Base-by-base conservation (phyloP, 1,140 invertebrate genomes). In the Lutraria rhynchaena region DNA sequence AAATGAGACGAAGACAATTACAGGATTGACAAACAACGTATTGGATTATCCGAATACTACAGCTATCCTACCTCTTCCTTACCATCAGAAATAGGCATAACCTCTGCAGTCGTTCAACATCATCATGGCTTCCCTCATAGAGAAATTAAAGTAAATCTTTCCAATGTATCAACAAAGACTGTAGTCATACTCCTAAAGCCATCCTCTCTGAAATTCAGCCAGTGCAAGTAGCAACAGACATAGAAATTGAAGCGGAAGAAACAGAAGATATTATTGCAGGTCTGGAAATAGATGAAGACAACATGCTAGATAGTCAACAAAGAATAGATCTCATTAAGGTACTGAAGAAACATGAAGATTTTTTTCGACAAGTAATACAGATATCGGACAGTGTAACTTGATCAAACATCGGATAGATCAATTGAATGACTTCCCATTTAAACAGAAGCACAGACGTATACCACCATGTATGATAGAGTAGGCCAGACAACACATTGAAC, bases 391-490 rank as follows among this genome's bases (percentile, higher is more conserved):
- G 3, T 71, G 69, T 22, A 37, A 33, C 22, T 15, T 11, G 29
- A 37, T 71, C 11, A 71, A 57, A 33, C 69, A 71, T 24, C 13
- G 69, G 33, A 71, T 55, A 27, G 69, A 71, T 55, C 29, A 67
- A 3, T 5, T 67, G 22, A 44, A 53, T 55, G 22, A 77, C 19
- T 67, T 24, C 29, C 78, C 78, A 15, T 81, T 81, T 37, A 81
- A 81, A 63, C 58, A 53, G 15, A 41, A 29, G 24, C 29, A 60
- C 17, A 49, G 60, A 77, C 35, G 61, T 29, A 77, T 77, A 19
- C 58, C 58, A 22, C 41, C 58, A 29, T 19, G 13, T 9, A 63
- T 77, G 75, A 78, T 70, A 35, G 69, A 81, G 3, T 67, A 81
- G 37, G 61, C 55, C 4, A 29, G 69, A 35, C 31, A 33, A 33